Base-by-base conservation (phyloP, 1,140 invertebrate species). In the Acromyrmex echinatior region DNA sequence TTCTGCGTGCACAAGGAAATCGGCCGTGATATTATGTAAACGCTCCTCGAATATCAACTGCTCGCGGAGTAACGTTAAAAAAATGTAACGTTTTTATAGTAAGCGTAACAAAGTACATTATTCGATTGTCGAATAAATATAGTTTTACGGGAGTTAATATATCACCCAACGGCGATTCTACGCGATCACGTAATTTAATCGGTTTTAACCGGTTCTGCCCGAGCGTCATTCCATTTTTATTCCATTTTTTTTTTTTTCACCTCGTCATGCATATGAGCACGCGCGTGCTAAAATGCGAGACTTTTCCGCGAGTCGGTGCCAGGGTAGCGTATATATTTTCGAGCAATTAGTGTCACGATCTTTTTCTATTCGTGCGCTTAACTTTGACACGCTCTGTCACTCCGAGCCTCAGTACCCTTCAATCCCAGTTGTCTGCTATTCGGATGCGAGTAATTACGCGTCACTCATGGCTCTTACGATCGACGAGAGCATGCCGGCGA, bases 361-460 rank as follows among this genome's bases (percentile, higher is more conserved):
- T 91, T 91, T 91, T 91, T 91, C 90, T 74, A 89, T 49, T 28
- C 87, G 76, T 58, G 79, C 89, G 90, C 87, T 91, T 89, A 91
- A 91, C 90, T 91, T 91, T 91, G 90, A 91, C 90, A 89, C 77
- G 90, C 51, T 89, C 87, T 91, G 90, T 91, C 90, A 91, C 90
- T 91, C 90, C 84, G 87, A 70, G 81, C 90, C 78, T 68, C 74
- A 79, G 62, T 91, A 91, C 90, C 90, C 90, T 91, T 91, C 90
- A 91, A 91, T 91, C 90, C 85, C 90, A 85, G 87, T 91, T 91
- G 90, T 91, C 90, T 91, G 90, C 90, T 91, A 91, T 91, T 91
- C 90, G 90, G 90, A 91, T 91, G 90, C 90, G 90, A 91, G 90
- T 91, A 91, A 91, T 91, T 91, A 91, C 90, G 90, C 90, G 90